A percentile compares a stretch with the other conserved stretches of the same genome.
phyloP scores from a whole-genome alignment of 2,113 vertebrate species.

The Anarhynchus alexandrinus region DNA sequence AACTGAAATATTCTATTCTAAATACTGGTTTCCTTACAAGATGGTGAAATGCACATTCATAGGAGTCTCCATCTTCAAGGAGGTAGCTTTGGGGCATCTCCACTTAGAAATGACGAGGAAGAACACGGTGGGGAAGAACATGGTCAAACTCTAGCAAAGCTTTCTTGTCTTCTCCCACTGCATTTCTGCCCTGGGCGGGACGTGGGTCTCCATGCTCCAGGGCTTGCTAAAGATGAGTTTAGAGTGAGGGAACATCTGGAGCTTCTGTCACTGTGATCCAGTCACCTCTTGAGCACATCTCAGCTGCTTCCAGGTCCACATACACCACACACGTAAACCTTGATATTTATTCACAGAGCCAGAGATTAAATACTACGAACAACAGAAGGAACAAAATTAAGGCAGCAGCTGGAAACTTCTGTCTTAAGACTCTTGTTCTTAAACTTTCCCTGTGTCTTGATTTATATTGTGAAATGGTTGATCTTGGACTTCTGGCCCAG shows the following conservation, averaged over 20 bases:
- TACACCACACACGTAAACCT: neutral
- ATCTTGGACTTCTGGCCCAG: conserved; percentile 4
- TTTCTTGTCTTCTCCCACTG: neutral
- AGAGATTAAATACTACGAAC: neutral
- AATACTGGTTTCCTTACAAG: neutral
- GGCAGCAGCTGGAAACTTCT: conserved; percentile 12
- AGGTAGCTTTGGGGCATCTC: neutral
- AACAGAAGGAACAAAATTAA: neutral
- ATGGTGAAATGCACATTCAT: neutral
- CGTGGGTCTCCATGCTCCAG: neutral
- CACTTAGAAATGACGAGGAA: neutral
- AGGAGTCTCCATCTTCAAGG: neutral
- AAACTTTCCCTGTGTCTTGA: neutral
- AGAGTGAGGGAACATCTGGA: neutral
- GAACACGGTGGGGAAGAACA: neutral
- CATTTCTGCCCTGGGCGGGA: no score
- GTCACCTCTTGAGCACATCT: neutral
- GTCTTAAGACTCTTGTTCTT: neutral
- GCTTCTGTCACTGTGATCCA: neutral
- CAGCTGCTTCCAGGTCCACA: neutral
- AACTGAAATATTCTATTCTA: neutral
- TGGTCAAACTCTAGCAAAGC: neutral
- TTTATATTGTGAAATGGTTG: conserved; percentile 23
- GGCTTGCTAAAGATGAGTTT: neutral
- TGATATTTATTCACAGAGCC: neutral